Evolutionary conservation across 2,113 vertebrate genomes (phyloP).

Genomic region (Microcebus jonahi): DNA sequence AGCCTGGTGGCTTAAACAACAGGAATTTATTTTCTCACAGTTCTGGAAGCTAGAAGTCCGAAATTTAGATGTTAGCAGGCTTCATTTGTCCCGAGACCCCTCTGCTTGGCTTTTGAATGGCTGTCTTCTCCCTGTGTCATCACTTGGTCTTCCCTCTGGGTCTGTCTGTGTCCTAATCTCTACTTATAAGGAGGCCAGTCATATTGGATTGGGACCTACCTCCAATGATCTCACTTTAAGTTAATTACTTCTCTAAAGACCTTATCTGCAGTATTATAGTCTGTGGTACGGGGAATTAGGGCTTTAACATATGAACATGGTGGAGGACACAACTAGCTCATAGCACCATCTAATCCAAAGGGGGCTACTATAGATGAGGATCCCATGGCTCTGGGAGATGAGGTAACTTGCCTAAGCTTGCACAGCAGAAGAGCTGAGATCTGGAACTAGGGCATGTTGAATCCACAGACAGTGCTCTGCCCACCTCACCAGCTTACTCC

Average conservation of each 20-base stretch:
- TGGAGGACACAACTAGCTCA: background rate
- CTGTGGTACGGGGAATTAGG: background rate
- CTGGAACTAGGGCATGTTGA: background rate
- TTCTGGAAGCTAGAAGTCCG: background rate
- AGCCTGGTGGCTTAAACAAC: background rate
- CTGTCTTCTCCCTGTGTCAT: background rate
- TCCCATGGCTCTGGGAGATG: background rate
- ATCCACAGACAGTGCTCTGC: background rate
- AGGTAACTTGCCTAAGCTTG: background rate
- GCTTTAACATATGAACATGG: background rate
- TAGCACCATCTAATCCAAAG: background rate
- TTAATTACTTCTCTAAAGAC: background rate
- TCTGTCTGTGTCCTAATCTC: background rate
- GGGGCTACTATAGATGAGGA: background rate
- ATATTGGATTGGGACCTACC: background rate
- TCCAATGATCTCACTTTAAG: background rate
- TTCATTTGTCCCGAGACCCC: background rate
- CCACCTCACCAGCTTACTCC: background rate
- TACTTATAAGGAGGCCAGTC: background rate
- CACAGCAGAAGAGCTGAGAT: background rate
- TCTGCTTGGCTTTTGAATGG: background rate
- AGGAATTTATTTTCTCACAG: background rate
- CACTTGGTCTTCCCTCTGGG: background rate
- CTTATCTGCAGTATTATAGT: background rate
- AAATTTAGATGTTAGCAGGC: background rate